Base-by-base conservation (phyloP, 2,888 invertebrate species). In the Callimorpha dominula region DNA sequence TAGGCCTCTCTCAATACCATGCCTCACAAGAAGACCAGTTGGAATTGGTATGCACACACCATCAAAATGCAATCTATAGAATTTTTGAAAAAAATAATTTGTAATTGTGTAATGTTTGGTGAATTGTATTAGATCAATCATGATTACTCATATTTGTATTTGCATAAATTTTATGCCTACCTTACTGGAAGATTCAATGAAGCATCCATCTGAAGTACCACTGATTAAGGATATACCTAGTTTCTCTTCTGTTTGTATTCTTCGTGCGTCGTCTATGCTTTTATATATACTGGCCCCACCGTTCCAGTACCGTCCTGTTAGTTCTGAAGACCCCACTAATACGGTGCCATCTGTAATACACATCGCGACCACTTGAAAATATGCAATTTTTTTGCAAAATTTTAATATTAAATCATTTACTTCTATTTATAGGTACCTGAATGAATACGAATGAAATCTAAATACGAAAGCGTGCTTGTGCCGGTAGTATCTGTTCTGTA, bases 241-340 rank as follows among this genome's bases (percentile, higher is more conserved):
- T 73, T 90, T 93, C n/a, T 86, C 82, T 54, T 87, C 83, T 46
- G 80, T 84, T 60, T 78, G 81, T 54, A 81, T 78, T 69, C 82
- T 85, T 76, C 85, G 86, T 31, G 88, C 89, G 40, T 92, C 89
- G 63, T 73, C 68, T n/a, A 91, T 79, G 75, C 88, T 86, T 67
- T 90, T 86, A 73, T 89, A 92, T 71, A 95, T 79, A 73, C 88
- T 90, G 15, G 88, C 93, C 64, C 92, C 92, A 68, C 96, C 96
- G 83, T 93, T 93, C 96, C 96, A 96, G 78, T 94, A 94, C 8
- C 96, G 88, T 2, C 96, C 96, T 40, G 95, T 95, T 64, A 95
- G 80, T 84, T 96, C 95, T 66, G 96, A 95, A 78, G 92, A 92
- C 1, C 96, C 96, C 54, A 96, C 82, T 31, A 96, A 85, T 11